Conservation (phyloP, 1,140 invertebrate genomes). For the Heliconius hermathena region DNA sequence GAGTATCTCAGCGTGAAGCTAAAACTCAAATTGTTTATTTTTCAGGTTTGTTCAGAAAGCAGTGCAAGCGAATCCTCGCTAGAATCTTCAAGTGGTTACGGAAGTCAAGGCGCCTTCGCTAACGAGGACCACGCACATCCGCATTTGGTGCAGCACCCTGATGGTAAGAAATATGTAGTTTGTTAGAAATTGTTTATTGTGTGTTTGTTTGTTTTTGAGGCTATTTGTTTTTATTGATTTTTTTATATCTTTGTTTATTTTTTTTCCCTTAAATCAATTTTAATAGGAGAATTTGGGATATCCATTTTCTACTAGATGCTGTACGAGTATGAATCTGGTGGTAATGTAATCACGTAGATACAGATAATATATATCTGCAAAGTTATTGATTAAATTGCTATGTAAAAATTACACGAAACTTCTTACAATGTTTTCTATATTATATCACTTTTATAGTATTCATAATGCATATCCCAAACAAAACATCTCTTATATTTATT, state of each 20-base stretch:
- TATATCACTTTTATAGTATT: no score
- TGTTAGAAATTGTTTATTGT: slow-evolving; percentile 11
- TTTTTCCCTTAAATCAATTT: slow-evolving; percentile 19
- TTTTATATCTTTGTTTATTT: slow-evolving; percentile 30
- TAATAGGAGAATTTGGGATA: not conserved
- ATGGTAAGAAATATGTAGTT: slow-evolving; percentile 48
- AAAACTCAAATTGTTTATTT: not conserved
- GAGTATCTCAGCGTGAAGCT: no score
- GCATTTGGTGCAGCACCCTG: slow-evolving; percentile 60
- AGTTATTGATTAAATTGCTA: no score
- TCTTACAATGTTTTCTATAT: no score
- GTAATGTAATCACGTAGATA: no score
- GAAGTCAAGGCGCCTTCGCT: slow-evolving; percentile 86
- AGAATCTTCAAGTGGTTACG: slow-evolving; percentile 89
- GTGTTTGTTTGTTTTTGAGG: slow-evolving; percentile 24
- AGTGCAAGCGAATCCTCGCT: slow-evolving; percentile 88
- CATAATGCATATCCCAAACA: no score
- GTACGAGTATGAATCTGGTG: no score
- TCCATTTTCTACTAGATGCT: no score
- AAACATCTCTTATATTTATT: not conserved
- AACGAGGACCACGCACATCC: slow-evolving; percentile 64
- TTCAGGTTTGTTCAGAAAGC: slow-evolving; percentile 82
- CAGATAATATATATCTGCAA: no score
- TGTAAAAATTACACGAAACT: no score
- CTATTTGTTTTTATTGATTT: slow-evolving; percentile 24